These are phyloP conservation scores for Dendrolimus pini DNA, from an alignment of 2,888 invertebrate genomes.

Conservation along the genomic window DNA sequence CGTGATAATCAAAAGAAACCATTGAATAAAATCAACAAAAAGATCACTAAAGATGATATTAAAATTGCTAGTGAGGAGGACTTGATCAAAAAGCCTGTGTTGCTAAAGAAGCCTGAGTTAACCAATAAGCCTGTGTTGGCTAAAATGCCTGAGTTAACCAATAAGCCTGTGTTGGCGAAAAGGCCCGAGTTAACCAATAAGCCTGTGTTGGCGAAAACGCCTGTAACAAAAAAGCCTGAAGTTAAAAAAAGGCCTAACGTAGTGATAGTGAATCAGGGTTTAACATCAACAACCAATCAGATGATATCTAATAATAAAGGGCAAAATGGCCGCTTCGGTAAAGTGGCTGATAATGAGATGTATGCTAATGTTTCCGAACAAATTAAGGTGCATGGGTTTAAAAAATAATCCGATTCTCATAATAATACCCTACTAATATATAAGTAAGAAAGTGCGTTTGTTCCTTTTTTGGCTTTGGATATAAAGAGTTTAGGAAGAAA, in stretches of 20 bases:
- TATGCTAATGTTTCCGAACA: slow-evolving; percentile 19
- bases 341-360: slow-evolving; percentile 22
- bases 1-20: slow-evolving; percentile 15
- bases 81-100: slow-evolving; percentile 13
- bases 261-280: slow-evolving; percentile 76
- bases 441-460: too few species aligned
- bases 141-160: slow-evolving; percentile 1
- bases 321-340: slow-evolving; percentile 22
- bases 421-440: too few species aligned
- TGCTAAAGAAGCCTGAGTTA: slow-evolving; percentile 13
- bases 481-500: too few species aligned
- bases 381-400: slow-evolving; percentile 24
- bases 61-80: slow-evolving; percentile 31
- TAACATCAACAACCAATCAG: slow-evolving; percentile 81
- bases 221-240: slow-evolving; percentile 4
- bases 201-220: slow-evolving; percentile 3
- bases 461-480: too few species aligned
- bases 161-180: slow-evolving; percentile 8
- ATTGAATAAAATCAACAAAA: slow-evolving; percentile 35
- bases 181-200: slow-evolving; percentile 2
- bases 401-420: slow-evolving; percentile 11
- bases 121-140: background rate
- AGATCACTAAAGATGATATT: slow-evolving; percentile 57
- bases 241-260: slow-evolving; percentile 38
- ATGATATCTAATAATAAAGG: slow-evolving; percentile 34